Evolutionary conservation across 2,113 vertebrate species (phyloP).

Genomic region (Heterocephalus glaber): DNA sequence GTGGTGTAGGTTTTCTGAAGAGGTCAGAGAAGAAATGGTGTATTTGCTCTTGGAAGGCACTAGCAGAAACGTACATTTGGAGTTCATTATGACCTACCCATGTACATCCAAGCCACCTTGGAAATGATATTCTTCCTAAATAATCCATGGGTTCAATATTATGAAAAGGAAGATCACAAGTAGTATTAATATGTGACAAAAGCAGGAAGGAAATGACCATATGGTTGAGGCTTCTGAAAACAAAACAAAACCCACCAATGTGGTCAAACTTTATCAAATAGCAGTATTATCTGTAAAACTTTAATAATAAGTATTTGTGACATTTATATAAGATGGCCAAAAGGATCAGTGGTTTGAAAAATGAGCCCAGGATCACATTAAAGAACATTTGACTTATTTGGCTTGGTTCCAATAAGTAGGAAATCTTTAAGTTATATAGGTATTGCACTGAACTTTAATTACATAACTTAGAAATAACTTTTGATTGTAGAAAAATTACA

Average conservation of each 20-base stretch:
- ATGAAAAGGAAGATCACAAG: not conserved
- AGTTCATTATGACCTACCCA: not conserved
- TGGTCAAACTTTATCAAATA: not conserved
- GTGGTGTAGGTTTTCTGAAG: not conserved
- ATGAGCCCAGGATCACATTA: not conserved
- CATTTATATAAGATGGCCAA: not conserved
- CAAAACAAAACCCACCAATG: not conserved
- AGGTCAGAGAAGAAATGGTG: not conserved
- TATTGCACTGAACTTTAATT: not conserved
- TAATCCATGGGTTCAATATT: not conserved
- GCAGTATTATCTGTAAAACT: not conserved
- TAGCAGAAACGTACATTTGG: not conserved
- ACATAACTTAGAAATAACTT: not conserved
- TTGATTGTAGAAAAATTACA: not conserved
- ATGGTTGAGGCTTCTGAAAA: not conserved
- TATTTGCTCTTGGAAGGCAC: not conserved
- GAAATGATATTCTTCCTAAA: not conserved
- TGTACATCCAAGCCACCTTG: not conserved
- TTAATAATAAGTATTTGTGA: not conserved
- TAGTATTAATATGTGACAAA: not conserved
- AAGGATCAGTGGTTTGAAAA: not conserved
- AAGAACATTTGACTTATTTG: not conserved
- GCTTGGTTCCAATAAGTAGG: not conserved
- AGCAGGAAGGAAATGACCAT: not conserved
- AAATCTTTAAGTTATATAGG: not conserved